Evolutionary conservation across 2,797 vertebrate species (phyloP).

Genomic region (Rousettus madagascariensis): DNA sequence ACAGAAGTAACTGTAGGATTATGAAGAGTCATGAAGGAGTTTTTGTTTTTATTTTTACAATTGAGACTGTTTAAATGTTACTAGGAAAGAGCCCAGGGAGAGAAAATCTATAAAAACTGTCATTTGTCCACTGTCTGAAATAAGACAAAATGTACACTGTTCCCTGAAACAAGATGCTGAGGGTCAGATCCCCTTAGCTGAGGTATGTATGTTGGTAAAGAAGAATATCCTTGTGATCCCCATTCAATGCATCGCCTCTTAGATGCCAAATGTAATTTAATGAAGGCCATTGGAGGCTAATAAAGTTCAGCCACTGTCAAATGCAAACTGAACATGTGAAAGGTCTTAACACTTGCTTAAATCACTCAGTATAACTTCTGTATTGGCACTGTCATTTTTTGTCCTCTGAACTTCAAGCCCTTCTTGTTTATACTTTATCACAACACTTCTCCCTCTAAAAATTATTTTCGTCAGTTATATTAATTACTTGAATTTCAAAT

Average conservation of each 20-base stretch:
- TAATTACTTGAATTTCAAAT: slow-evolving; percentile 59
- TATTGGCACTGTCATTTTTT: slow-evolving; percentile 55
- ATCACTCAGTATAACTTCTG: slow-evolving; percentile 42
- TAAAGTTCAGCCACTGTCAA: slow-evolving; percentile 76
- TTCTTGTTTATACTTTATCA: slow-evolving; percentile 49
- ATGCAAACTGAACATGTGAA: slow-evolving; percentile 60
- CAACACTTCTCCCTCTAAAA: slow-evolving; percentile 26
- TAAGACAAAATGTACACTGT: not conserved
- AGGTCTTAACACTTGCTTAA: slow-evolving; percentile 60
- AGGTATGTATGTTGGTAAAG: not conserved
- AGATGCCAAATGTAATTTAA: slow-evolving; percentile 71
- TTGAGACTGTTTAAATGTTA: not conserved
- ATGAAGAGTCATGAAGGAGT: not conserved
- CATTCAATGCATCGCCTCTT: not conserved
- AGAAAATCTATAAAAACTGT: slow-evolving; percentile 1
- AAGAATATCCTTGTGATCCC: not conserved
- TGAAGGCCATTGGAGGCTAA: slow-evolving; percentile 69
- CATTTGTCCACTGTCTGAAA: not conserved
- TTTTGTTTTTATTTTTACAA: not conserved
- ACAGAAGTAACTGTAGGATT: not conserved
- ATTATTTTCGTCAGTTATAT: slow-evolving; percentile 40
- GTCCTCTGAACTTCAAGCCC: slow-evolving; percentile 59
- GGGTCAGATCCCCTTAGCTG: not conserved
- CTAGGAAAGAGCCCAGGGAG: not conserved
- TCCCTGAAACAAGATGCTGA: not conserved